Evolutionary conservation across 2,888 invertebrate genomes (phyloP).

Genomic region (Ecliptopera silaceata): DNA sequence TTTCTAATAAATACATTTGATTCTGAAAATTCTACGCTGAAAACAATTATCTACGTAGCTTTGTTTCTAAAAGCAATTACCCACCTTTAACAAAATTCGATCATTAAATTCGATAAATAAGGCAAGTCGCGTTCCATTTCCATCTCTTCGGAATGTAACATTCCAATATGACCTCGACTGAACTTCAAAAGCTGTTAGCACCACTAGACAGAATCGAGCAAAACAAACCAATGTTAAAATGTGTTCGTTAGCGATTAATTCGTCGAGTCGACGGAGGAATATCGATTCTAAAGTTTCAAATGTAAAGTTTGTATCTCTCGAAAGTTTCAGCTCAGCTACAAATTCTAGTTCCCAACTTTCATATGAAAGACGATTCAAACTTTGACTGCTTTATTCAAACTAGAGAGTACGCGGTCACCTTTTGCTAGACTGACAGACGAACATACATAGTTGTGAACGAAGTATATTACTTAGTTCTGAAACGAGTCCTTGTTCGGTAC

Average conservation of each 20-base stretch:
- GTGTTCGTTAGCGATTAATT: neutral
- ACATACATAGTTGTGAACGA: no score
- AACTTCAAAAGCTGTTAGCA: neutral
- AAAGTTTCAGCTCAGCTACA: slow-evolving; percentile 10
- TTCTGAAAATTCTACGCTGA: no score
- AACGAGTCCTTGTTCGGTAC: neutral
- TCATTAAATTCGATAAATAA: neutral
- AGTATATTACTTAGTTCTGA: neutral
- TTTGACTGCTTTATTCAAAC: slow-evolving; percentile 1
- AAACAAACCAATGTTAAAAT: neutral
- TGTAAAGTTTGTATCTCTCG: neutral
- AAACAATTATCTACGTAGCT: neutral
- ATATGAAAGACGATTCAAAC: slow-evolving; percentile 3
- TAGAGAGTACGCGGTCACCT: neutral
- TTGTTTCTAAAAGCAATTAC: neutral
- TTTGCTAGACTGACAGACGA: neutral
- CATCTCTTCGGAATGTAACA: neutral
- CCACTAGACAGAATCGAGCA: neutral
- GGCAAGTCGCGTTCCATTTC: neutral
- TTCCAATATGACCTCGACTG: neutral
- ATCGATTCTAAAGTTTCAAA: neutral
- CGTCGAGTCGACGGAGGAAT: neutral
- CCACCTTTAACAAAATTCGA: neutral
- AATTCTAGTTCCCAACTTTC: slow-evolving; percentile 9
- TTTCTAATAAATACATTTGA: no score